Evolutionary conservation across 2,888 invertebrate genomes (phyloP).

Genomic region (Brenthis daphne): DNA sequence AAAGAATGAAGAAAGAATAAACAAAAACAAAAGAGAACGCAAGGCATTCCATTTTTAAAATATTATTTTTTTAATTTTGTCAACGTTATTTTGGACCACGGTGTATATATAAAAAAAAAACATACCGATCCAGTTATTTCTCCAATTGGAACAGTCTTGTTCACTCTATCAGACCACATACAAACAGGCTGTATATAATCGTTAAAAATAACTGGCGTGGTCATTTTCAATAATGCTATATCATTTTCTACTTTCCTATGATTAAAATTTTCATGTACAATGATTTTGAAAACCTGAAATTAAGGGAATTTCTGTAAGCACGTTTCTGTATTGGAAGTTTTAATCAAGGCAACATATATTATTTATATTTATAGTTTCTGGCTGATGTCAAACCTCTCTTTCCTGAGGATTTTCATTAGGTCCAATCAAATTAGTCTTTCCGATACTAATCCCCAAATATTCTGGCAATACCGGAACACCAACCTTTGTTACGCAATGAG

Average conservation of each 20-base stretch:
- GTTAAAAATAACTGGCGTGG: constrained; percentile 48
- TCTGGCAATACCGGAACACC: neutral
- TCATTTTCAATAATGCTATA: constrained; percentile 55
- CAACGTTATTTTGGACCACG: no score
- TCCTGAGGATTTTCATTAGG: neutral
- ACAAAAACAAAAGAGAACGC: no score
- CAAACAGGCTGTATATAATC: constrained; percentile 61
- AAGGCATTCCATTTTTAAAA: no score
- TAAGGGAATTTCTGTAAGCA: neutral
- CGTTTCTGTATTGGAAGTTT: neutral
- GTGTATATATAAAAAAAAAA: neutral
- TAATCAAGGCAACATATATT: neutral
- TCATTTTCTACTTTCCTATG: constrained; percentile 48
- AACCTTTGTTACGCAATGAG: neutral
- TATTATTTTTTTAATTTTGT: no score
- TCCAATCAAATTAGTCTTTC: neutral
- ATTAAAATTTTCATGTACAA: constrained; percentile 48
- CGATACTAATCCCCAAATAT: neutral
- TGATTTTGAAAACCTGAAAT: constrained; percentile 50
- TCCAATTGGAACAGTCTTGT: neutral
- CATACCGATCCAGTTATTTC: constrained; percentile 12
- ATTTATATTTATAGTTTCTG: neutral
- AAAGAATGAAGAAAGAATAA: no score
- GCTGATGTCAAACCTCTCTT: neutral
- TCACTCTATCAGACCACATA: constrained; percentile 47